Evolutionary conservation across 2,888 invertebrate genomes (phyloP), one percentile per base, ranked within the genome.

Genomic region (Netelia virgata): DNA sequence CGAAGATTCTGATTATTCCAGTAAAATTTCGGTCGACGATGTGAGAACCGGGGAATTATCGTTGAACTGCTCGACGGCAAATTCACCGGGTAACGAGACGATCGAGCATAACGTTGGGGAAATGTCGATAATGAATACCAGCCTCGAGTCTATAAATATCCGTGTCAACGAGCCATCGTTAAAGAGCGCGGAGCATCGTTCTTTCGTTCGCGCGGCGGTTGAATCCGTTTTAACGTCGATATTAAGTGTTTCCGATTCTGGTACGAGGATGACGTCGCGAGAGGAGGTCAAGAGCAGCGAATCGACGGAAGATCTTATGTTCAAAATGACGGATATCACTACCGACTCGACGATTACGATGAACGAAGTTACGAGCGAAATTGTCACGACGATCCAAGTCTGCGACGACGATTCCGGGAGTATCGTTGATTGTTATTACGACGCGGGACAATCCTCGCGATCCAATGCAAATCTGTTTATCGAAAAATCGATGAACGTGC

Each of bases 271-370:
- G 10, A 8, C 57, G n/a, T n/a, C 43, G 1, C 50, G 79, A 23
- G 5, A 47, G 9, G 83, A 85, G 18, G 70, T 75, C 0, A 61
- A 59, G 16, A 82, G 64, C 66, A 75, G 70, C 66, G 84, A 82
- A 47, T 78, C 78, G 1, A 66, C 86, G 28, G 90, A 90, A 59
- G 90, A 91, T 76, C 86, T 91, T 11, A 89, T 90, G 64, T 90
- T 89, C 69, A 89, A 87, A 73, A 89, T 90, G 81, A 88, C 89
- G 10, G 91, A 90, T 47, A 89, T 89, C 10, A 57, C 28, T 43
- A 72, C 41, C 61, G 83, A 88, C 53, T 84, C 83, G 16, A 75
- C 74, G 1, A 73, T 74, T 14, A 11, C 85, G 5, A 77, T 87
- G 43, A 86, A 85, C 8, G 85, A 86, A 64, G n/a, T 85, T 18